phyloP scores from a whole-genome alignment of 2,797 vertebrate species.

The Xenops minutus region DNA sequence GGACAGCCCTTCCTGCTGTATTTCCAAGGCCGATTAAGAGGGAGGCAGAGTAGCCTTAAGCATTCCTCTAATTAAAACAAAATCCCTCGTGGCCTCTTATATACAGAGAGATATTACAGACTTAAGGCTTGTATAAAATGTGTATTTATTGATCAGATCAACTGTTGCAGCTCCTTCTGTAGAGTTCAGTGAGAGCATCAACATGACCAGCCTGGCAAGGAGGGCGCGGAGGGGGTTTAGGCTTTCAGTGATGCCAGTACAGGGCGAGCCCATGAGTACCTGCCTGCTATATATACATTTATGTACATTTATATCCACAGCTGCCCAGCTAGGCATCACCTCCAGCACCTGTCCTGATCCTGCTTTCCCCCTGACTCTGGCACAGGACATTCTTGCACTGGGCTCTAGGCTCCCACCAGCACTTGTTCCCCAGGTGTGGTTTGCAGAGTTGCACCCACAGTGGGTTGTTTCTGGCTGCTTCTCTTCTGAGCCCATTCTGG shows the following conservation, averaged over 20 bases:
- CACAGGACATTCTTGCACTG: accelerated
- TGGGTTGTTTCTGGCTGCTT: background rate
- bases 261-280: accelerated
- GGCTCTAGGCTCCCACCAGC: background rate
- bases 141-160: background rate
- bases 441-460: background rate
- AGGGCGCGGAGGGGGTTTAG: background rate
- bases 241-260: background rate
- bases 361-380: background rate
- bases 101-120: background rate
- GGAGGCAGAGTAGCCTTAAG: conserved; percentile 1
- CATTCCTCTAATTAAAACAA: conserved; percentile 50
- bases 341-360: accelerated
- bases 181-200: background rate
- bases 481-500: background rate
- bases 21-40: background rate
- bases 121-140: background rate
- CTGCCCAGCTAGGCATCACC: background rate
- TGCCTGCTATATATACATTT: background rate
- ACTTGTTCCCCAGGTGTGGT: accelerated
- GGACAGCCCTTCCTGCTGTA: background rate
- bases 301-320: background rate
- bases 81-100: background rate
- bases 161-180: background rate
- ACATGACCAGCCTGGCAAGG: accelerated